A percentile compares a stretch with the other conserved stretches of the same genome.
phyloP scores from a whole-genome alignment of 2,797 vertebrate species.

The Acrossocheilus fasciatus region DNA sequence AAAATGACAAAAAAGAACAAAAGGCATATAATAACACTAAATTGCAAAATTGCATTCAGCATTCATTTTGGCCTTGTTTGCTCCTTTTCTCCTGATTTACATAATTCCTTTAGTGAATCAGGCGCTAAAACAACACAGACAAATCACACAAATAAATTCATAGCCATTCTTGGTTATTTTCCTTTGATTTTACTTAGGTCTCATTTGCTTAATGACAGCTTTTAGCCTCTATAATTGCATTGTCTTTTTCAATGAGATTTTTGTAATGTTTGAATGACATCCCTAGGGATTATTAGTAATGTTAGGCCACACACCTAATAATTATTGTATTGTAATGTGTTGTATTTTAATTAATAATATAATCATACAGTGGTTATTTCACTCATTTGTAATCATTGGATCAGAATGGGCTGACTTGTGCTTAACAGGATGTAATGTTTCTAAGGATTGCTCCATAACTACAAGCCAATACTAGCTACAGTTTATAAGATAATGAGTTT shows the following conservation, averaged over 20 bases:
- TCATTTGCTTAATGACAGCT: background rate
- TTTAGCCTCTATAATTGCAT: conserved; percentile 9
- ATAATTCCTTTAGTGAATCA: background rate
- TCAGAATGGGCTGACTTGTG: background rate
- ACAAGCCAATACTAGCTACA: background rate
- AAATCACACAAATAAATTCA: background rate
- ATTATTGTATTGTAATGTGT: too few relatives aligned
- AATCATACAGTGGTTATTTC: background rate
- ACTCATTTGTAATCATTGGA: background rate
- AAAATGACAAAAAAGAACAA: background rate
- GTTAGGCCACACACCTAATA: background rate
- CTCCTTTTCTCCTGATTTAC: background rate
- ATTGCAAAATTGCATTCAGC: background rate
- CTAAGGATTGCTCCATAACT: conserved; percentile 13
- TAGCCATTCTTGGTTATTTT: background rate
- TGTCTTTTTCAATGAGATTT: background rate
- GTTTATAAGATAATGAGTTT: conserved; percentile 6
- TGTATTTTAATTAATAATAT: too few relatives aligned
- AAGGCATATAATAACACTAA: background rate
- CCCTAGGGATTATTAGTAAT: conserved; percentile 1
- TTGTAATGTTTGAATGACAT: background rate
- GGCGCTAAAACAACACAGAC: background rate
- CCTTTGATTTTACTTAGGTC: background rate
- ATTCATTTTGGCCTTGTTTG: background rate
- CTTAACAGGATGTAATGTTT: conserved; percentile 11